Evolutionary conservation across 2,113 vertebrate genomes (phyloP).

Genomic region (Cathartes aura): DNA sequence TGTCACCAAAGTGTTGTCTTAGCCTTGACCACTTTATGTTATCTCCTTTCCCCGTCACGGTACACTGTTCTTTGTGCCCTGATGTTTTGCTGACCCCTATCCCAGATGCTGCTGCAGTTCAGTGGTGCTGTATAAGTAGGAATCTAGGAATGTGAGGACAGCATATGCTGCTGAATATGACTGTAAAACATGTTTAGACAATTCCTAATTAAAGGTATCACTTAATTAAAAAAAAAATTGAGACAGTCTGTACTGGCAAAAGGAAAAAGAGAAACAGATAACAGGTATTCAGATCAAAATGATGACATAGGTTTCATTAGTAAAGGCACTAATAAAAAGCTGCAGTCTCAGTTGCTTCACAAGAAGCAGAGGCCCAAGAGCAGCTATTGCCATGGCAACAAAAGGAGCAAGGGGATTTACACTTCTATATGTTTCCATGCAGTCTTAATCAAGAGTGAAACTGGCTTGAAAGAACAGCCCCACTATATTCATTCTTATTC

Average conservation of each 20-base stretch:
- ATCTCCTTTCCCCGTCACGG: background rate
- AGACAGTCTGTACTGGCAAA: background rate
- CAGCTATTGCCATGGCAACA: slow-evolving; percentile 33
- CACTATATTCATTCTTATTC: background rate
- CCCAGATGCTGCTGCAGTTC: background rate
- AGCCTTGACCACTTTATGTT: background rate
- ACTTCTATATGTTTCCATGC: background rate
- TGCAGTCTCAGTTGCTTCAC: background rate
- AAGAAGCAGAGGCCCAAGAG: background rate
- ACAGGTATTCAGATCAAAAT: background rate
- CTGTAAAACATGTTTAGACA: background rate
- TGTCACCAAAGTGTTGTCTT: background rate
- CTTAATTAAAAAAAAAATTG: background rate
- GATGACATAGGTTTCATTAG: background rate
- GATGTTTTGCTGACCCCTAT: background rate
- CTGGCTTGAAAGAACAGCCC: background rate
- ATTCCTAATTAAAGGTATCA: background rate
- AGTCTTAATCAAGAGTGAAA: background rate
- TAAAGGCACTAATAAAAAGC: background rate
- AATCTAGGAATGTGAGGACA: background rate
- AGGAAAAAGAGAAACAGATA: background rate
- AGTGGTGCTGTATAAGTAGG: background rate
- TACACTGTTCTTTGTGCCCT: background rate
- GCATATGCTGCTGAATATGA: background rate
- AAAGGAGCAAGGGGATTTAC: background rate